These are phyloP conservation scores for Pseudolycoriella hygida DNA, from an alignment of 2,888 invertebrate genomes.

Conservation along the genomic window DNA sequence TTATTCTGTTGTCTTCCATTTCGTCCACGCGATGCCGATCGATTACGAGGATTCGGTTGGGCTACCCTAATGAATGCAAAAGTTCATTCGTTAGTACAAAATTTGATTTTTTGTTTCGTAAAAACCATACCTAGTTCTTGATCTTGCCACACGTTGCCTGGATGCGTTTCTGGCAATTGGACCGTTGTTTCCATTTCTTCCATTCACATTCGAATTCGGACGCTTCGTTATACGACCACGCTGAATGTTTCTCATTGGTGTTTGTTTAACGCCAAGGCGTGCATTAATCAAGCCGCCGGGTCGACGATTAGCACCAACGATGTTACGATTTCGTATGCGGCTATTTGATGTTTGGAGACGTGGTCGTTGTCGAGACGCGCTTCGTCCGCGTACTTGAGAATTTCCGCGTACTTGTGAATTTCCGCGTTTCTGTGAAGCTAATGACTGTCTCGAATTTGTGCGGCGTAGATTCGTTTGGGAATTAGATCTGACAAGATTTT, in stretches of 20 bases:
- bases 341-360: background rate
- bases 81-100: too few species aligned
- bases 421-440: slow-evolving; percentile 4
- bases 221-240: slow-evolving; percentile 2
- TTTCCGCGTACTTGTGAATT: slow-evolving; percentile 5
- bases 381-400: background rate
- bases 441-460: background rate
- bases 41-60: background rate
- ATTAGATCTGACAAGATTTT: slow-evolving; percentile 7
- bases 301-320: slow-evolving; percentile 1
- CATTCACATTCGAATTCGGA: slow-evolving; percentile 8
- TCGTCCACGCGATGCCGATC: slow-evolving; percentile 4
- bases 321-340: background rate
- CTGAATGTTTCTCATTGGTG: background rate
- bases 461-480: slow-evolving; percentile 1
- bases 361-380: slow-evolving; percentile 1
- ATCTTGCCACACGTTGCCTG: slow-evolving; percentile 6
- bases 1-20: background rate
- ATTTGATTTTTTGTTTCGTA: too few species aligned
- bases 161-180: slow-evolving; percentile 9
- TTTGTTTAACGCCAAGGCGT: slow-evolving; percentile 5
- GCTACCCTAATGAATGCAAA: too few species aligned
- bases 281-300: background rate
- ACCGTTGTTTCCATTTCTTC: background rate
- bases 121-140: slow-evolving; percentile 11